Conservation (phyloP, 2,888 invertebrate genomes). For the Xestobium rufovillosum region DNA sequence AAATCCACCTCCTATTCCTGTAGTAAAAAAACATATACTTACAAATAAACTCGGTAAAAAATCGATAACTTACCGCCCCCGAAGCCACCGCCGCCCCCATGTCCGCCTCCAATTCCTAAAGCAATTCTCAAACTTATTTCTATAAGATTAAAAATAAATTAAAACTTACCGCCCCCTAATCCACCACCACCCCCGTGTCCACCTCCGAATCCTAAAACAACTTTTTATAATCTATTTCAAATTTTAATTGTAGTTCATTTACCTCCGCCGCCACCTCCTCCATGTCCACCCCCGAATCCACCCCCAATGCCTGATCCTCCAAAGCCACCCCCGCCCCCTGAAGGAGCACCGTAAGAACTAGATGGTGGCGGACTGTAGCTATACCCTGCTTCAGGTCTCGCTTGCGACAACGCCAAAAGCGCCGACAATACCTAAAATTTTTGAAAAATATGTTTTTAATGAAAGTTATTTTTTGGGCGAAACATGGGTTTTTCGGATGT, state of each 20-base stretch:
- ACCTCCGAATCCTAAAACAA: slow-evolving; percentile 14
- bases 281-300: slow-evolving; percentile 27
- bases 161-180: slow-evolving; percentile 15
- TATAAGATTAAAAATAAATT: neutral
- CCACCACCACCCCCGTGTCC: slow-evolving; percentile 19
- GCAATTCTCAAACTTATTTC: slow-evolving; percentile 8
- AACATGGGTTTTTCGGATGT: neutral
- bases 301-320: slow-evolving; percentile 26
- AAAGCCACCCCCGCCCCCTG: slow-evolving; percentile 38
- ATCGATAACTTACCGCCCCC: slow-evolving; percentile 20
- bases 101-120: slow-evolving; percentile 10
- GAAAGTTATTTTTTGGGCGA: neutral
- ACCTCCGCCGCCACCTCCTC: too few species aligned
- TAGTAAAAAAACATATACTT: too few species aligned
- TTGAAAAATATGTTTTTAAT: too few species aligned
- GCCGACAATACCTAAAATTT: slow-evolving; percentile 39
- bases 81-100: slow-evolving; percentile 19
- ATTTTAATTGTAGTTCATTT: too few species aligned
- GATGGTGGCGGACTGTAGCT: slow-evolving; percentile 48
- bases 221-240: too few species aligned
- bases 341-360: slow-evolving; percentile 40
- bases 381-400: slow-evolving; percentile 57
- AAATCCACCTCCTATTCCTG: slow-evolving; percentile 21
- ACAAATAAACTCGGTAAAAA: too few species aligned
- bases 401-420: slow-evolving; percentile 53